phyloP scores from a whole-genome alignment of 2,797 vertebrate genomes.

The Mus spretus region DNA sequence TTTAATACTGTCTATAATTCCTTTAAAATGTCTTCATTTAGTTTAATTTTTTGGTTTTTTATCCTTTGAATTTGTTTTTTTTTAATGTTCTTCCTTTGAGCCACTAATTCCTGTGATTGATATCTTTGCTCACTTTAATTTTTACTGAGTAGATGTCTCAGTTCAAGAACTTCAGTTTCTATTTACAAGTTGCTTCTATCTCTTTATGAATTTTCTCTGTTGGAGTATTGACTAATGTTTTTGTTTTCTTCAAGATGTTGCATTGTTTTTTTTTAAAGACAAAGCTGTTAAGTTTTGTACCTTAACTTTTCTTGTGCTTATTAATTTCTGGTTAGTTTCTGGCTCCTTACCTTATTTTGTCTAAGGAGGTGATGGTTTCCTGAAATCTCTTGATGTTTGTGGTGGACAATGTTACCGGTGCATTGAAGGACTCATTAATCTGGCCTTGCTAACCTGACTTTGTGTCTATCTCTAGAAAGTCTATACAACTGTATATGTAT shows the following conservation, averaged over 20 bases:
- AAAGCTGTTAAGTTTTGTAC: background rate
- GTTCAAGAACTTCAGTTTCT: background rate
- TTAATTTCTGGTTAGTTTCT: background rate
- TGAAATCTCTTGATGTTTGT: background rate
- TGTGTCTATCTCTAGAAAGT: background rate
- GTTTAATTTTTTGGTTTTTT: background rate
- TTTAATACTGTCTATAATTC: background rate
- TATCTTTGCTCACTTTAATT: background rate
- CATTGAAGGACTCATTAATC: background rate
- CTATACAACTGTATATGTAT: background rate
- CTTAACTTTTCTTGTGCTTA: background rate
- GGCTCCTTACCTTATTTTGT: background rate
- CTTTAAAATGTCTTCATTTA: background rate
- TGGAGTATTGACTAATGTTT: background rate
- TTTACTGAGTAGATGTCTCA: background rate
- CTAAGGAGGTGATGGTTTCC: background rate
- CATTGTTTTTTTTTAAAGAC: background rate
- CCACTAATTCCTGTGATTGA: background rate
- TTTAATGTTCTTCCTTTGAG: background rate
- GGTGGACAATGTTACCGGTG: background rate
- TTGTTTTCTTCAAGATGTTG: background rate
- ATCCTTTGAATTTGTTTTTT: background rate
- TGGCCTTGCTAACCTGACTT: background rate
- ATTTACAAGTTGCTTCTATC: background rate
- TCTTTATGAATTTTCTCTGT: conserved; percentile 11